These are phyloP conservation scores for Artibeus jamaicensis DNA, from an alignment of 2,797 vertebrate species.

Conservation along the genomic window DNA sequence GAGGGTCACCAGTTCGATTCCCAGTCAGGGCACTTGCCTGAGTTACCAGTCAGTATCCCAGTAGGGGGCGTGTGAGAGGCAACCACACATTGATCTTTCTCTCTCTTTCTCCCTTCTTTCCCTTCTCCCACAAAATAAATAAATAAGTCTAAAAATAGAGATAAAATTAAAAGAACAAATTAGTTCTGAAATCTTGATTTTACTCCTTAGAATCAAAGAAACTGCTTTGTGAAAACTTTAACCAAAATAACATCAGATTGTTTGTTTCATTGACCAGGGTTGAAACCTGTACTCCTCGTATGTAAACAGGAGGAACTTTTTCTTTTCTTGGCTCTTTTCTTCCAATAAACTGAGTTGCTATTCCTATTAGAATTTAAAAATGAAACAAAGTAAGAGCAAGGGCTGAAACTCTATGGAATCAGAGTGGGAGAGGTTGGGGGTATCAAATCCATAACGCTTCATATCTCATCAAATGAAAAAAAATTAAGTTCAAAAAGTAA, in stretches of 20 bases:
- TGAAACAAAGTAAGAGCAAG: constrained; percentile 1
- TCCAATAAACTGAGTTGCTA: constrained; percentile 36
- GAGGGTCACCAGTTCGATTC: too few species aligned
- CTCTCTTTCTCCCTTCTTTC: too few species aligned
- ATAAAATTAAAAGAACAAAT: not conserved
- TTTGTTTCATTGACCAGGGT: not conserved
- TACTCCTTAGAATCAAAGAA: constrained; percentile 33
- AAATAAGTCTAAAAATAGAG: too few species aligned
- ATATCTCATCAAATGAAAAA: constrained; percentile 27
- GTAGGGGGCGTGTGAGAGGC: too few species aligned
- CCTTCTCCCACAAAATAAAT: too few species aligned
- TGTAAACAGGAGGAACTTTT: not conserved
- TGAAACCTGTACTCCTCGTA: not conserved
- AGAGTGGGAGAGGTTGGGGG: not conserved
- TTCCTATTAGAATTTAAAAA: constrained; percentile 4
- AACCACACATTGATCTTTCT: too few species aligned
- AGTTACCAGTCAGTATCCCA: too few species aligned
- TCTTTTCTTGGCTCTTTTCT: not conserved
- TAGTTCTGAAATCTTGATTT: constrained; percentile 43
- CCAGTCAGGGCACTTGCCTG: too few species aligned
- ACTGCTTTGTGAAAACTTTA: constrained; percentile 12
- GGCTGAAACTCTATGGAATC: not conserved
- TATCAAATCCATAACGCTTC: constrained; percentile 14
- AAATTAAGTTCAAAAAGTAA: constrained; percentile 19
- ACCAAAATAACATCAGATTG: constrained; percentile 19